Percentiles rank a stretch among this genome's conserved stretches.
Evolutionary conservation across 2,888 invertebrate species (phyloP).

Genomic region (Endotricha flammealis): DNA sequence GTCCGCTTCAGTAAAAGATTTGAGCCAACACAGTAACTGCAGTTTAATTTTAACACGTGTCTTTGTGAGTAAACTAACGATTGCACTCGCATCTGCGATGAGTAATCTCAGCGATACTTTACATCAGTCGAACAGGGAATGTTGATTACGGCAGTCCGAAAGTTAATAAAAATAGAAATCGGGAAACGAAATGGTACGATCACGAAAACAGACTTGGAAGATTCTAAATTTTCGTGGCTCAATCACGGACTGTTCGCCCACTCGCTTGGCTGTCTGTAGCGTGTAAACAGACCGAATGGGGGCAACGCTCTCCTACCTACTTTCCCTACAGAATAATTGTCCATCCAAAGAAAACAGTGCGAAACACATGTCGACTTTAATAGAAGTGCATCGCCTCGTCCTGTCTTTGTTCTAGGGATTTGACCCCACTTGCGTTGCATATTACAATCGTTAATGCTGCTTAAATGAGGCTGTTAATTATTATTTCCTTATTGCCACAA

Average conservation of each 20-base stretch:
- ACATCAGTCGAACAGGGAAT: conserved; percentile 37
- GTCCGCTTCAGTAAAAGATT: conserved; percentile 17
- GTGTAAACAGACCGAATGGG: conserved; percentile 36
- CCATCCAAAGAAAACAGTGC: conserved; percentile 16
- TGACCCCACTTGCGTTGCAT: conserved; percentile 4
- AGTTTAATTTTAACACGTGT: conserved; percentile 46
- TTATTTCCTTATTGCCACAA: conserved; percentile 6
- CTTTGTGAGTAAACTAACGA: conserved; percentile 41
- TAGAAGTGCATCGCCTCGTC: conserved; percentile 20
- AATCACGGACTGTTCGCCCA: conserved; percentile 23
- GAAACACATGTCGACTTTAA: conserved; percentile 16
- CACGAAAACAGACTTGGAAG: not conserved
- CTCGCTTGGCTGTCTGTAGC: conserved; percentile 20
- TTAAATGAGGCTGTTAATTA: conserved; percentile 2
- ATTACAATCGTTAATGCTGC: not conserved
- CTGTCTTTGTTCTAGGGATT: conserved; percentile 10
- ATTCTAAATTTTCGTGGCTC: conserved; percentile 7
- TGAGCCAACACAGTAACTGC: conserved; percentile 28
- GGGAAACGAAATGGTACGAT: conserved; percentile 1
- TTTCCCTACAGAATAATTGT: conserved; percentile 45
- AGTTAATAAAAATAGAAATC: conserved; percentile 5
- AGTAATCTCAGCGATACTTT: conserved; percentile 45
- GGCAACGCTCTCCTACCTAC: conserved; percentile 56
- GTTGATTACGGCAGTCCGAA: conserved; percentile 11
- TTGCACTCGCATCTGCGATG: conserved; percentile 46